Evolutionary conservation across 2,113 vertebrate species (phyloP).

Genomic region (Pomatostomus ruficeps): DNA sequence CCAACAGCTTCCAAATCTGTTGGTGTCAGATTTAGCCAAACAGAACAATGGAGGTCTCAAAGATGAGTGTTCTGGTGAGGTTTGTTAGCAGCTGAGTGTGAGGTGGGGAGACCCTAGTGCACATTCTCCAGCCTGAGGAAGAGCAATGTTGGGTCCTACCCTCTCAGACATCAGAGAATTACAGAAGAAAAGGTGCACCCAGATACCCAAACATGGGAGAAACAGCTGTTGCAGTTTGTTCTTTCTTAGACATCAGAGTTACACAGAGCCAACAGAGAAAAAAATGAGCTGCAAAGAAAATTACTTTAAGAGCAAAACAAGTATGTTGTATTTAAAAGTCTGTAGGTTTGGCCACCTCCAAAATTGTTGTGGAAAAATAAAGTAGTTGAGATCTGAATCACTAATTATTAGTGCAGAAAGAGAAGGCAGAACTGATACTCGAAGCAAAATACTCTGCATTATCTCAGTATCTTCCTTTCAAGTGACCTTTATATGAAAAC

Average conservation of each 20-base stretch:
- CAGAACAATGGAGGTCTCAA: background rate
- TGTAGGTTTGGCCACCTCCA: background rate
- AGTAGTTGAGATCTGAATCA: background rate
- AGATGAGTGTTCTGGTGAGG: background rate
- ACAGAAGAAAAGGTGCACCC: background rate
- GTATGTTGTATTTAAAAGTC: background rate
- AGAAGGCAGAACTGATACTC: background rate
- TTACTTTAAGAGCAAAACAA: background rate
- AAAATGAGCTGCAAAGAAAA: background rate
- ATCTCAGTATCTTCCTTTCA: background rate
- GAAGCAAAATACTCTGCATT: background rate
- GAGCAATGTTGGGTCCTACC: background rate
- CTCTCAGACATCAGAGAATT: background rate
- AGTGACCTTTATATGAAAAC: background rate
- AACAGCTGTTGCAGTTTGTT: background rate
- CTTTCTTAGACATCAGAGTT: background rate
- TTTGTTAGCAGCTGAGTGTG: background rate
- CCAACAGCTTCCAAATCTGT: background rate
- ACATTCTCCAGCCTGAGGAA: background rate
- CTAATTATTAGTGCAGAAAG: background rate
- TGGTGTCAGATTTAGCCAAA: background rate
- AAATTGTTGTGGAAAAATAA: background rate
- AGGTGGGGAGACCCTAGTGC: background rate
- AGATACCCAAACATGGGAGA: background rate
- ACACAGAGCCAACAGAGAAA: background rate